Conservation (phyloP, 2,888 invertebrate genomes). For the Germaria angustata region DNA sequence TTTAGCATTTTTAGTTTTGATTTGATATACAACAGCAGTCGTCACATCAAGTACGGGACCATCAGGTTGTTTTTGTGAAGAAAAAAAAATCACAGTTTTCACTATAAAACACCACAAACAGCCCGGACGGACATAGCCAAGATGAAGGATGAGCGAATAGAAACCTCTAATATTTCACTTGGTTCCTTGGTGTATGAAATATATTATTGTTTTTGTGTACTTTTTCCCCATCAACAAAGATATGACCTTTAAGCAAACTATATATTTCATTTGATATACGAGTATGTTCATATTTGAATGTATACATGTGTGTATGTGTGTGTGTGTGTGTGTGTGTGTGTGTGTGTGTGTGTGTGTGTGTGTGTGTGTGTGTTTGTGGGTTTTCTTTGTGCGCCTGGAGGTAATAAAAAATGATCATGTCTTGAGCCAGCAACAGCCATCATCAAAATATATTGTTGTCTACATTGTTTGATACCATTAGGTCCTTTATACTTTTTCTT, state of each 20-base stretch:
- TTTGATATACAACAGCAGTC: slow-evolving; percentile 9
- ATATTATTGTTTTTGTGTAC: neutral
- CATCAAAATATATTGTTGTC: slow-evolving; percentile 39
- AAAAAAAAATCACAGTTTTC: slow-evolving; percentile 63
- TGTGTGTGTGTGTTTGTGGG: neutral
- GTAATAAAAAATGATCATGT: slow-evolving; percentile 51
- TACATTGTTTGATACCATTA: slow-evolving; percentile 19
- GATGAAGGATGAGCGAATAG: slow-evolving; percentile 17
- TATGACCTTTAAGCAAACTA: slow-evolving; percentile 7
- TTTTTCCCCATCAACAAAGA: slow-evolving; percentile 2
- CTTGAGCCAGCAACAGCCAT: slow-evolving; percentile 28
- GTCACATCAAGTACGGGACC: slow-evolving; percentile 39
- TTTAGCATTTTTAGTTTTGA: slow-evolving; percentile 25
- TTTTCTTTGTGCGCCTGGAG: neutral
- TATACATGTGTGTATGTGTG: no score
- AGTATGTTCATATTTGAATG: neutral
- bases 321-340: neutral
- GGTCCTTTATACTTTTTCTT: neutral
- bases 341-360: neutral
- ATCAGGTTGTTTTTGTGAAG: slow-evolving; percentile 40
- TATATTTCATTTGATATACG: slow-evolving; percentile 6
- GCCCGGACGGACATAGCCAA: neutral
- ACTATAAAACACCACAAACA: slow-evolving; percentile 26
- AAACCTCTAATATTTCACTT: slow-evolving; percentile 46
- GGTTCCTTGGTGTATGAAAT: slow-evolving; percentile 36